phyloP scores from a whole-genome alignment of 2,888 invertebrate genomes.

The Amphimallon solstitiale region DNA sequence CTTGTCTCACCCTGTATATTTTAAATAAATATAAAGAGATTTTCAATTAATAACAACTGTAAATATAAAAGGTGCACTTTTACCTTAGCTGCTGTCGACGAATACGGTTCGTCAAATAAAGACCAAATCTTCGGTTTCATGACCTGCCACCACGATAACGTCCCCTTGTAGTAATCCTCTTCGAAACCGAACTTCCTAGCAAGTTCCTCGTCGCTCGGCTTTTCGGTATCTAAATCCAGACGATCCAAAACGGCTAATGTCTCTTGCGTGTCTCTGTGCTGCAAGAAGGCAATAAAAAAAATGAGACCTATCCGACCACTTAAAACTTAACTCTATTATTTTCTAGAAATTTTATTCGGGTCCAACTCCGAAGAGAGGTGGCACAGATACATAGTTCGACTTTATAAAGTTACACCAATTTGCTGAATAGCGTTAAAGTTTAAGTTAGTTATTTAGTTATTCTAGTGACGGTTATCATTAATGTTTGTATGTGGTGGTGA shows the following conservation, averaged over 20 bases:
- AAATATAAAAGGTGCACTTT: slow-evolving; percentile 29
- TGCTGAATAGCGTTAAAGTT: background rate
- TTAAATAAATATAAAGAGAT: no score
- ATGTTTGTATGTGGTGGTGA: no score
- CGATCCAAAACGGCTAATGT: slow-evolving; percentile 97
- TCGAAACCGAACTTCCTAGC: slow-evolving; percentile 97
- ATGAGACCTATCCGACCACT: no score
- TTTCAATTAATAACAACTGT: no score
- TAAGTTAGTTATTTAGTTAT: background rate
- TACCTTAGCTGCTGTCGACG: slow-evolving; percentile 97
- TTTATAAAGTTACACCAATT: no score
- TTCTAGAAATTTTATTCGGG: no score
- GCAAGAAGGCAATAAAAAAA: slow-evolving; percentile 49
- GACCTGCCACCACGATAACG: slow-evolving; percentile 95
- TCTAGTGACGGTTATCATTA: no score
- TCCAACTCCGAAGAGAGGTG: no score
- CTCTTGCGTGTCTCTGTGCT: slow-evolving; percentile 99
- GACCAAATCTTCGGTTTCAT: slow-evolving; percentile 99
- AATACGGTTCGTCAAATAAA: slow-evolving; percentile 98
- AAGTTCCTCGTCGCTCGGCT: slow-evolving; percentile 97
- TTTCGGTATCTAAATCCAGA: slow-evolving; percentile 96
- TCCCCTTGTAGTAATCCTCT: slow-evolving; percentile 91
- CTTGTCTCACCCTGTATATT: no score
- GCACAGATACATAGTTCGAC: no score
- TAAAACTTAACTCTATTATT: no score